A percentile compares a stretch with the other conserved stretches of the same genome.
phyloP scores from a whole-genome alignment of 2,113 vertebrate species.

The Salvelinus sp. region DNA sequence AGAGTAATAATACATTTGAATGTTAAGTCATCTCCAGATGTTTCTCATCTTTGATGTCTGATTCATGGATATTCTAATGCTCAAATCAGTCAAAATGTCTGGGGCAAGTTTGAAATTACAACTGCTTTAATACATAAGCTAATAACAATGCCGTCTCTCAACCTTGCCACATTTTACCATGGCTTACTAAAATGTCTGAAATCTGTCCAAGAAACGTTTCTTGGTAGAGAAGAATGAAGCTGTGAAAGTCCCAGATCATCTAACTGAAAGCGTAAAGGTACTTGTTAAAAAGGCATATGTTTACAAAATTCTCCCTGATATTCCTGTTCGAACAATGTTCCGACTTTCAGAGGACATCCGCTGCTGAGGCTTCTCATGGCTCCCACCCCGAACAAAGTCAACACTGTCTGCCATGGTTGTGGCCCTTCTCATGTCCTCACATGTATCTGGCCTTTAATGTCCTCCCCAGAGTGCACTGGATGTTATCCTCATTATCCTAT shows the following conservation, averaged over 20 bases:
- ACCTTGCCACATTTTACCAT: slow-evolving; percentile 1
- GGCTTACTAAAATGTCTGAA: slow-evolving; percentile 15
- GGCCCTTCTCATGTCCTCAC: slow-evolving; percentile 49
- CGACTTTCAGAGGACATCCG: slow-evolving; percentile 24
- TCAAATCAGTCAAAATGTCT: slow-evolving; percentile 19
- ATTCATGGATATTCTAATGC: neutral
- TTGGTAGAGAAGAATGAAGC: neutral
- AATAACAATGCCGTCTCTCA: neutral
- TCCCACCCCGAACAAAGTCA: slow-evolving; percentile 52
- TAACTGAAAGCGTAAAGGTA: slow-evolving; percentile 12
- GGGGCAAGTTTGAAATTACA: neutral
- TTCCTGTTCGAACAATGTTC: slow-evolving; percentile 17
- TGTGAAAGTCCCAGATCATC: slow-evolving; percentile 25
- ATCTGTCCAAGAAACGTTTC: neutral
- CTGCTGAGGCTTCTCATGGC: slow-evolving; percentile 20
- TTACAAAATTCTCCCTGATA: slow-evolving; percentile 24
- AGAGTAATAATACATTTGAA: slow-evolving; percentile 30
- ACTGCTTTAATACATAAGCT: neutral
- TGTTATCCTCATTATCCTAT: slow-evolving; percentile 59
- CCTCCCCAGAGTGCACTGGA: slow-evolving; percentile 30
- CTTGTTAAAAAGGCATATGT: slow-evolving; percentile 18
- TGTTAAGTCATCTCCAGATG: slow-evolving; percentile 37
- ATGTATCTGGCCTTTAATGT: slow-evolving; percentile 44
- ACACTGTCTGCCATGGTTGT: slow-evolving; percentile 39
- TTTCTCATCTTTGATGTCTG: slow-evolving; percentile 32